Base-by-base conservation (phyloP, 2,797 vertebrate genomes). In the Macropus fuliginosus region DNA sequence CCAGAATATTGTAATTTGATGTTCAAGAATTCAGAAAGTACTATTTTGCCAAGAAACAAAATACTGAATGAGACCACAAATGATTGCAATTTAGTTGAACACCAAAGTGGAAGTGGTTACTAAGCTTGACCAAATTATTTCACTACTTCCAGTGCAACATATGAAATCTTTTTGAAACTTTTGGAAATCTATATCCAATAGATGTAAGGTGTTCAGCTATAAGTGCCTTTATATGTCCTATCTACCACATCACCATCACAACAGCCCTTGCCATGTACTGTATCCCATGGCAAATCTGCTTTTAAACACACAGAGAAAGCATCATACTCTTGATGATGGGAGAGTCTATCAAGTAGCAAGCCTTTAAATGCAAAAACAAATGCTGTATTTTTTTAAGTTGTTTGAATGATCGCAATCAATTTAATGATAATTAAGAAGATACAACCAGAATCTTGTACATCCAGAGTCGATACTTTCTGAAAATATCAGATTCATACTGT, bases 391-490 rank as follows among this genome's bases (percentile, higher is more conserved):
- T 97, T 94, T 21, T 31, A 97, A 97, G 96, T 54, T 52, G 62
- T n/a, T 96, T 95, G 66, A 97, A 91, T 96, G 56, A 56, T 34
- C 93, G 94, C 91, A 28, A 97, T 96, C 92, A 97, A 91, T 95
- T 74, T 93, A 95, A n/a, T 95, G 96, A 95, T 3, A 27, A 66
- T 34, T 66, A n/a, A 97, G 97, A n/a, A 94, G 93, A 94, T 66
- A 14, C 66, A 91, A 46, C 21, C 74, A 81, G 74, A 81, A 81
- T 81, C 97, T 97, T 97, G 95, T 95, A 94, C 95, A 97, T 29
- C 1, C 55, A 87, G 62, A 93, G 54, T 66, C 97, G 28, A 81
- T 16, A 55, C 10, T 74, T 34, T 91, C 91, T 91, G 96, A 46
- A 95, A 97, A 94, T 94, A 93, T 46, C n/a, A 95, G 93, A 94